Evolutionary conservation across 2,888 invertebrate genomes (phyloP).

Genomic region (Chrysotoxum bicinctum): DNA sequence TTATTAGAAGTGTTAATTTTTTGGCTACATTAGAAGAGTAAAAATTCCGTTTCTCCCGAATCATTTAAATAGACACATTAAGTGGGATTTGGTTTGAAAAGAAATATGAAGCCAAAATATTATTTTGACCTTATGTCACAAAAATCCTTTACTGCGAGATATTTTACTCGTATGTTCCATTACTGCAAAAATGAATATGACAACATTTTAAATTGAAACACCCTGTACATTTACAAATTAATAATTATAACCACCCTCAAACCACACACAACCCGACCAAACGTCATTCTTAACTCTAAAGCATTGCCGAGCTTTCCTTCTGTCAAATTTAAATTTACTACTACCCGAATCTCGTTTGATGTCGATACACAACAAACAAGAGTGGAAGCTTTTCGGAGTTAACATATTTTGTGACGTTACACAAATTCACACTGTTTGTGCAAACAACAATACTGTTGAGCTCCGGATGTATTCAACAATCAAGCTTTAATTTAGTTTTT

Average conservation of each 20-base stretch:
- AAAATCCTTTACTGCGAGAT: too few relatives aligned
- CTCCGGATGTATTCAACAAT: slow-evolving; percentile 37
- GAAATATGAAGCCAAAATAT: too few relatives aligned
- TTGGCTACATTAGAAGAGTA: too few relatives aligned
- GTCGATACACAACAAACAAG: neutral
- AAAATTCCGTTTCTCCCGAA: too few relatives aligned
- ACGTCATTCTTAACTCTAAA: neutral
- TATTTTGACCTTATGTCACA: too few relatives aligned
- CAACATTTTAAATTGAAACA: neutral
- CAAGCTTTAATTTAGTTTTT: slow-evolving; percentile 52
- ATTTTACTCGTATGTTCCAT: too few relatives aligned
- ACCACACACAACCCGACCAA: neutral
- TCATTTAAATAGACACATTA: too few relatives aligned
- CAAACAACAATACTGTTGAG: slow-evolving; percentile 53
- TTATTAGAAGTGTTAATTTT: too few relatives aligned
- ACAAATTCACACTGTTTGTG: neutral
- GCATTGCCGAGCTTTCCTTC: neutral
- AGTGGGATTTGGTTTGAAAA: too few relatives aligned
- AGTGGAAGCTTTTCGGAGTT: slow-evolving; percentile 38
- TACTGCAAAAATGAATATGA: neutral
- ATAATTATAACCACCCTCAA: neutral
- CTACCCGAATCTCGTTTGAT: neutral
- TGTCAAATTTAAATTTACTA: neutral
- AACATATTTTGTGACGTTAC: slow-evolving; percentile 40
- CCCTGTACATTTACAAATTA: neutral